A percentile compares a stretch with the other conserved stretches of the same genome.
These are phyloP conservation scores for Drosophila setosimentum DNA, from an alignment of 2,888 invertebrate genomes.

Conservation along the genomic window DNA sequence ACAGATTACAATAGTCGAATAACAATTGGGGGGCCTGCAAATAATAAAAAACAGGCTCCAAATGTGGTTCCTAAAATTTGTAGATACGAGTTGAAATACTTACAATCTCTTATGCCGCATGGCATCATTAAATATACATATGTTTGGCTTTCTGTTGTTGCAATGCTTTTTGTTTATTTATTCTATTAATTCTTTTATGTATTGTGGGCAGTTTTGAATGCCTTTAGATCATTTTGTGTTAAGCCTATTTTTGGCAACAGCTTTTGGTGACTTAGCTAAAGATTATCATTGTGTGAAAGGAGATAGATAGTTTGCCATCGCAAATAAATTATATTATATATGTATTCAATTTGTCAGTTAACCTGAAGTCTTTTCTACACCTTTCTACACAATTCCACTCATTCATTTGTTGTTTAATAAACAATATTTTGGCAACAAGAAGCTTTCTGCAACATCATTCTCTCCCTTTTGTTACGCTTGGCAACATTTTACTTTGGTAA, in stretches of 20 bases:
- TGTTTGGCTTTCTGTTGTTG: slow-evolving; percentile 37
- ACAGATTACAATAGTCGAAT: neutral
- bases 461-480: slow-evolving; percentile 13
- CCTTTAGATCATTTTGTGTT: slow-evolving; percentile 25
- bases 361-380: slow-evolving; percentile 22
- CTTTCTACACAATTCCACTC: slow-evolving; percentile 3
- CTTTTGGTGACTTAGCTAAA: slow-evolving; percentile 24
- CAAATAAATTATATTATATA: slow-evolving; percentile 18
- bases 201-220: slow-evolving; percentile 24
- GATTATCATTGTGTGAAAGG: slow-evolving; percentile 18
- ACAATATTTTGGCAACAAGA: slow-evolving; percentile 8
- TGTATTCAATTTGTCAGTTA: slow-evolving; percentile 16
- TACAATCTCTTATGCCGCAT: slow-evolving; percentile 16
- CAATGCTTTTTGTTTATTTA: slow-evolving; percentile 42
- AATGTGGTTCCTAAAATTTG: neutral
- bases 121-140: slow-evolving; percentile 48
- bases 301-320: slow-evolving; percentile 1
- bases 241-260: slow-evolving; percentile 34
- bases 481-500: slow-evolving; percentile 54
- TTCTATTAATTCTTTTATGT: slow-evolving; percentile 54
- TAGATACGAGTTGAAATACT: neutral
- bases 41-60: slow-evolving; percentile 16
- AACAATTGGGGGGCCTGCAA: slow-evolving; percentile 15
- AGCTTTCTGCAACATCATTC: slow-evolving; percentile 51
- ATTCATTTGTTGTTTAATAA: slow-evolving; percentile 22